phyloP scores from a whole-genome alignment of 1,140 invertebrate species.

The Chelonus insularis region DNA sequence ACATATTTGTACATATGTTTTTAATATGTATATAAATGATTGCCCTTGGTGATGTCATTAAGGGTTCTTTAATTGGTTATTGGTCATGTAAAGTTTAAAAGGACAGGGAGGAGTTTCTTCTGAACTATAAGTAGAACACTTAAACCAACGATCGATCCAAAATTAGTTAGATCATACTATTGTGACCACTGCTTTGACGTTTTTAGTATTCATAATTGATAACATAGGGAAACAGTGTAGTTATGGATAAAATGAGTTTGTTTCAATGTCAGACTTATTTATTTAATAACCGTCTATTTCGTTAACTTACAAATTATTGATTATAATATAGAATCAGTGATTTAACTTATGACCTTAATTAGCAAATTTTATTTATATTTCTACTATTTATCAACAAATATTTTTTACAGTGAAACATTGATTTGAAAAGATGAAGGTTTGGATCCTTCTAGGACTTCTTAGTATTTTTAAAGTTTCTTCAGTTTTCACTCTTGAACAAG shows the following conservation, averaged over 20 bases:
- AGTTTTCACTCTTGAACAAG: no score
- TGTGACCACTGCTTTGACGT: constrained; percentile 3
- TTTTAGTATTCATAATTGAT: constrained; percentile 12
- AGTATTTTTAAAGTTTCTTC: no score
- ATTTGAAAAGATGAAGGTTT: no score
- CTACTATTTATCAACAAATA: no score
- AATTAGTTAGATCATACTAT: constrained; percentile 9
- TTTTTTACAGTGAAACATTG: no score
- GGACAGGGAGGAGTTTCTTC: neutral
- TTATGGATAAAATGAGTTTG: neutral
- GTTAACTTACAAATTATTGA: neutral
- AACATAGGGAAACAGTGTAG: neutral
- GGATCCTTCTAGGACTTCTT: no score
- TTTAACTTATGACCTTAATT: no score
- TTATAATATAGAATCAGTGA: neutral
- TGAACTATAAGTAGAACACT: constrained; percentile 9
- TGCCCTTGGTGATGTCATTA: neutral
- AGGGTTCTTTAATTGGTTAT: neutral
- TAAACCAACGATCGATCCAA: constrained; percentile 5
- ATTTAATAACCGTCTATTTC: neutral
- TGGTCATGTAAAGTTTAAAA: neutral
- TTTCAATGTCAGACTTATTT: constrained; percentile 3
- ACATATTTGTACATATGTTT: no score
- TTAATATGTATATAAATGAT: no score
- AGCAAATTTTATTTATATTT: no score